Evolutionary conservation across 2,888 invertebrate genomes (phyloP), one percentile per base, ranked within the genome.

Genomic region (Leptopilina syphax): DNA sequence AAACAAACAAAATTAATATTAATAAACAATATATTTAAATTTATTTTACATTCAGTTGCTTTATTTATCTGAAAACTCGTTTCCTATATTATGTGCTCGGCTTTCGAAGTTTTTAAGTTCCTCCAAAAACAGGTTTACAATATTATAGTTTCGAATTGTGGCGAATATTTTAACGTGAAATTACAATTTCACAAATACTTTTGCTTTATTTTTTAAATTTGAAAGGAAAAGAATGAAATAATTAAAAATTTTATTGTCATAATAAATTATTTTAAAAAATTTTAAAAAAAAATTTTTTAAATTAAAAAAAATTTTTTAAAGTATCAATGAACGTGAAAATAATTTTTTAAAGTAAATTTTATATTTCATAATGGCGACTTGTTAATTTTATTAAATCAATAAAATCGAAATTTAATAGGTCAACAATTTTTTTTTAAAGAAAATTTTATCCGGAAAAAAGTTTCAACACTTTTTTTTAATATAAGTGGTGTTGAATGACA

Each of bases 61-160:
- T 60, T 60, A 60, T 60, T 34, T 60, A 63, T 24, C 54, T 12
- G 50, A 70, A 44, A 54, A 70, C 54, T 50, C 50, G 70, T 70
- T 70, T 7, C 50, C 9, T 6, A 24, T 70, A 12, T 50, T 44
- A 34, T 34, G 2, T 34, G 34, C 27, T 54, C 44, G 7, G 50
- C 6, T 50, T 34, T 50, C 70, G 54, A 18, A 70, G 70, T 70
- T 70, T 34, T 70, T 13, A 24, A 54, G 24, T 54, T 54, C 27
- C 1, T 27, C 34, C 34, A 34, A 34, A 50, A 70, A 70, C 67
- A 18, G 67, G 70, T 70, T 50, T 70, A 50, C 7, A 12, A 70
- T 34, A 34, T 34, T 34, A 34, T 70, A 50, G 50, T 27, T 10
- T 24, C 24, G 13, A 27, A 27, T 12, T 54, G 27, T 54, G 12